Conservation (phyloP, 2,888 invertebrate species). For the Orthosia cruda region DNA sequence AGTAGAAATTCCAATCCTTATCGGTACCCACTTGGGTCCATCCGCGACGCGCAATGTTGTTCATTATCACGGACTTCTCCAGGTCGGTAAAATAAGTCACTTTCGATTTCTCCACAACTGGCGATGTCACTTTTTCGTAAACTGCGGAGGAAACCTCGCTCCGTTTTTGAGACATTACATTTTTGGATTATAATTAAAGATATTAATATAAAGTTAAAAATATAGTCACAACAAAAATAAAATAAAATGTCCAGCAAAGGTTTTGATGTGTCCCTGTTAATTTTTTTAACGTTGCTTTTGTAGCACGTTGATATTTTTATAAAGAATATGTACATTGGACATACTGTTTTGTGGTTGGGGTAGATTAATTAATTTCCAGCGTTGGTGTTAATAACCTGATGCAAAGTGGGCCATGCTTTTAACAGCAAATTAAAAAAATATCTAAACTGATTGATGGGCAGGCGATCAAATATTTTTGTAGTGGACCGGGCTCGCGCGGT, state of each 20-base stretch:
- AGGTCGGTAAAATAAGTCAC: conserved; percentile 95
- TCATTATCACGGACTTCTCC: conserved; percentile 98
- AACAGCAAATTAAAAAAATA: conserved; percentile 16
- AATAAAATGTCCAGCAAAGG: too few species aligned
- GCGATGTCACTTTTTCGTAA: conserved; percentile 69
- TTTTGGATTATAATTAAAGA: conserved; percentile 49
- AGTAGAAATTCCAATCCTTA: conserved; percentile 99
- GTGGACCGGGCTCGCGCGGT: conserved; percentile 13
- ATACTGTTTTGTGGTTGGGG: too few species aligned
- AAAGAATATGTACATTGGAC: too few species aligned
- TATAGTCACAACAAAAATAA: conserved; percentile 48
- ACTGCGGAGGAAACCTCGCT: conserved; percentile 72
- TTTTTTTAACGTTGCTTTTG: too few species aligned
- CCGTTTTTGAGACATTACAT: conserved; percentile 68
- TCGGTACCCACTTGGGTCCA: conserved; percentile 97
- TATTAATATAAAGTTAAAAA: conserved; percentile 62
- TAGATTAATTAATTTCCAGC: too few species aligned
- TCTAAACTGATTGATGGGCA: conserved; percentile 77
- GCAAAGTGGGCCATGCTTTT: too few species aligned
- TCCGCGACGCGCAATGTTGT: conserved; percentile 98
- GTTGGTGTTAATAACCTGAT: conserved; percentile 8
- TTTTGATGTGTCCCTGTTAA: too few species aligned
- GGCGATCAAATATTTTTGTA: conserved; percentile 70
- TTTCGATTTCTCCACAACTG: conserved; percentile 74
- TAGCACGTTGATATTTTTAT: too few species aligned